Conservation (phyloP, 2,888 invertebrate genomes). For the Agonum fuliginosum region DNA sequence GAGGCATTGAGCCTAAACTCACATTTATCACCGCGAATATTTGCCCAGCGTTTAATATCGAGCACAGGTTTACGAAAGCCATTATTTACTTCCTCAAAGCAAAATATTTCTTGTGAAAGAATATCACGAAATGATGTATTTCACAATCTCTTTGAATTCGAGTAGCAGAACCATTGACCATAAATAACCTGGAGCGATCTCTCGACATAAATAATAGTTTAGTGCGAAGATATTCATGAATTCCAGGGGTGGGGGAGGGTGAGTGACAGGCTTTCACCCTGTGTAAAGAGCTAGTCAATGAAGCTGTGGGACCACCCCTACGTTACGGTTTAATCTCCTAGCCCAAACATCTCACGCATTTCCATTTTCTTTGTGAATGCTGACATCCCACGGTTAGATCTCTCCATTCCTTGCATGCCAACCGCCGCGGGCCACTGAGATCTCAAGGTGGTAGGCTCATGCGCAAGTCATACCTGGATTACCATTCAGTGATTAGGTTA, state of each 20-base stretch:
- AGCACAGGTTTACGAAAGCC: constrained; percentile 42
- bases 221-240: constrained; percentile 66
- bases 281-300: constrained; percentile 63
- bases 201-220: constrained; percentile 66
- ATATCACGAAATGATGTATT: constrained; percentile 63
- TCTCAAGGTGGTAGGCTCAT: constrained; percentile 20
- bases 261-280: constrained; percentile 60
- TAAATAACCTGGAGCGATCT: constrained; percentile 64
- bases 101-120: constrained; percentile 55
- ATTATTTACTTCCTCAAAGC: constrained; percentile 54
- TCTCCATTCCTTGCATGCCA: constrained; percentile 15
- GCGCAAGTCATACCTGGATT: constrained; percentile 48
- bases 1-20: background rate
- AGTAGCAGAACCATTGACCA: constrained; percentile 63
- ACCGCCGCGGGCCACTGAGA: background rate
- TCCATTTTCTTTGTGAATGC: constrained; percentile 55
- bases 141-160: constrained; percentile 62
- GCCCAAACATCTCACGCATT: constrained; percentile 61
- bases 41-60: constrained; percentile 45
- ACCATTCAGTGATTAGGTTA: constrained; percentile 57
- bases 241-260: constrained; percentile 46
- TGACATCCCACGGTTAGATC: constrained; percentile 49
- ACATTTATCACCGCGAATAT: constrained; percentile 43
- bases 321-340: constrained; percentile 64
- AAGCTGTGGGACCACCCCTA: constrained; percentile 64